Evolutionary conservation across 2,113 vertebrate species (phyloP).

Genomic region (Ramphastos sulfuratus): DNA sequence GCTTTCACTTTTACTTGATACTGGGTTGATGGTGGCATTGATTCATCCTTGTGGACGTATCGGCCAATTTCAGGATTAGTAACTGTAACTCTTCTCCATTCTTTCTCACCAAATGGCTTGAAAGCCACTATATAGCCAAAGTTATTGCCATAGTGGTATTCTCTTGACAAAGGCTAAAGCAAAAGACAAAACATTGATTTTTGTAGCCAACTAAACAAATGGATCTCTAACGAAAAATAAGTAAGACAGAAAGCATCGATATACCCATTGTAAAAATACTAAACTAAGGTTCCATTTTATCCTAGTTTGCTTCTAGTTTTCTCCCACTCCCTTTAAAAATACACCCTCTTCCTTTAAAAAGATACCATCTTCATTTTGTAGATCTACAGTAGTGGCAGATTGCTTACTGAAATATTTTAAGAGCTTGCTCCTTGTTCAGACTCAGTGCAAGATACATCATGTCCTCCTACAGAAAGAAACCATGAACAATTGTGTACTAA

Average conservation of each 20-base stretch:
- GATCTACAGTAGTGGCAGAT: not conserved
- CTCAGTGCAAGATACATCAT: not conserved
- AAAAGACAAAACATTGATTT: not conserved
- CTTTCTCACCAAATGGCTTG: constrained; percentile 78
- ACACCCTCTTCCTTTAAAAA: not conserved
- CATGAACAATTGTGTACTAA: not conserved
- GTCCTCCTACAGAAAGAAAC: not conserved
- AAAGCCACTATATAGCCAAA: constrained; percentile 97
- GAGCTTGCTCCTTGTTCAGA: not conserved
- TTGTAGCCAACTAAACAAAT: not conserved
- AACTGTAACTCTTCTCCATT: constrained; percentile 91
- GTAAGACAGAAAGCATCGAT: not conserved
- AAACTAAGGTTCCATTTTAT: not conserved
- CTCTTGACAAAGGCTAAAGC: constrained; percentile 88
- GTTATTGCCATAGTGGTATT: constrained; percentile 93
- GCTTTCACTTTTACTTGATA: constrained; percentile 97
- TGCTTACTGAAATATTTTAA: not conserved
- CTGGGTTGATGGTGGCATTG: constrained; percentile 82
- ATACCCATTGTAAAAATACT: not conserved
- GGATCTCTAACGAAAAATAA: not conserved
- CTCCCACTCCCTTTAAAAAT: not conserved
- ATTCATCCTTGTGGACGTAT: constrained; percentile 91
- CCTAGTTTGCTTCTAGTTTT: not conserved
- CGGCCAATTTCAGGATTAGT: constrained; percentile 84
- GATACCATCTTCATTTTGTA: not conserved